Evolutionary conservation across 1,140 invertebrate genomes (phyloP), one percentile per base, ranked within the genome.

Genomic region (Pectinophora gossypiella): DNA sequence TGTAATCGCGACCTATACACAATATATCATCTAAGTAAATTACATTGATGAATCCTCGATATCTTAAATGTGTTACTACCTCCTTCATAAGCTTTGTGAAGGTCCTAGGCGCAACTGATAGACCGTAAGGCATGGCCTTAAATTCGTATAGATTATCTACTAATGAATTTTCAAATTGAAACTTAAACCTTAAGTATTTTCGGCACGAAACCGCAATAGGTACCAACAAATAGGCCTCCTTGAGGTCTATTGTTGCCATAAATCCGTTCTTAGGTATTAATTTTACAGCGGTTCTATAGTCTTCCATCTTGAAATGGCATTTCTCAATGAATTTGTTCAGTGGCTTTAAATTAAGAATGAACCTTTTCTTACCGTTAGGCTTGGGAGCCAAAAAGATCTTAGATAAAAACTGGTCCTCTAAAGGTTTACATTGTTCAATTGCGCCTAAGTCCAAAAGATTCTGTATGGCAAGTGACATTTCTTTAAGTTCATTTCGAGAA

Each of bases 261-360:
- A 20, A 67, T 0, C 48, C 32, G 23, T 59, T 21, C 43, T 49
- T 19, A 3, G 48, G 36, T 20, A 70, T 51, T 9, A 67, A 7
- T 59, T 62, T 67, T 3, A 47, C 45, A 1, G 57, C 59, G 1
- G 68, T 67, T 12, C 64, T 52, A 48, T 56, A 43, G 38, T 70
- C 64, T 36, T 70, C 67, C 67, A 67, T 66, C 45, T 67, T 63
- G 51, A 69, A 69, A 47, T 69, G 63, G 1, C 21, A 16, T 7
- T 35, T 53, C 4, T 18, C 0, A 16, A 66, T 43, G 27, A 53
- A 61, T 35, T 64, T 61, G 48, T 68, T 68, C 21, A 68, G 48
- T 7, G 35, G 27, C 43, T 65, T 63, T 7, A 62, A 19, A 35
- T 63, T 69, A 38, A 62, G 21, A 22, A 68, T 68, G 50, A 68